Percentiles rank a stretch among this genome's conserved stretches.
Conservation (phyloP, 2,113 vertebrate genomes). For the Takifugu bimaculatus region DNA sequence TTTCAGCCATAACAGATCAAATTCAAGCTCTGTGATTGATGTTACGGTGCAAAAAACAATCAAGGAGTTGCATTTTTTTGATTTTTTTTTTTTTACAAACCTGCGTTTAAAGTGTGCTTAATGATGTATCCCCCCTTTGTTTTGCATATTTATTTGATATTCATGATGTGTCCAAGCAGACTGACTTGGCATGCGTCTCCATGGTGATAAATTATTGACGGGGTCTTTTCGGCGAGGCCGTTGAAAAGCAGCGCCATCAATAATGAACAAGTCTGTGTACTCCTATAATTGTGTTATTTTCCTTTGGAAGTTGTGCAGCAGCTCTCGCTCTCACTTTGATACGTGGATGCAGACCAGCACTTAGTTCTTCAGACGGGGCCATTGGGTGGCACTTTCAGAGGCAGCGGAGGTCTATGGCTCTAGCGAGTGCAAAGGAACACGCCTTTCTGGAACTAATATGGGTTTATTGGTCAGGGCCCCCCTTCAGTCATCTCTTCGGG, state of each 20-base stretch:
- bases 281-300: slow-evolving; percentile 73
- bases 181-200: slow-evolving; percentile 73
- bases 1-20: slow-evolving; percentile 45
- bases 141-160: slow-evolving; percentile 78
- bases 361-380: slow-evolving; percentile 45
- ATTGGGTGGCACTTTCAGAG: slow-evolving; percentile 45
- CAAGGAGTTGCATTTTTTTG: slow-evolving; percentile 33
- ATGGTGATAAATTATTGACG: slow-evolving; percentile 77
- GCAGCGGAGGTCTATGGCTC: slow-evolving; percentile 22
- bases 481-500: slow-evolving; percentile 26
- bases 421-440: slow-evolving; percentile 18
- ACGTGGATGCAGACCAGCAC: slow-evolving; percentile 36
- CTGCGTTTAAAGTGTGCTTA: slow-evolving; percentile 57
- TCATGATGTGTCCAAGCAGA: slow-evolving; percentile 74
- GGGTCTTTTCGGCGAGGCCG: slow-evolving; percentile 67
- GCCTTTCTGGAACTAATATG: background rate
- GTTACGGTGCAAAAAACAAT: slow-evolving; percentile 38
- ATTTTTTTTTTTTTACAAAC: slow-evolving; percentile 34
- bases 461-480: background rate
- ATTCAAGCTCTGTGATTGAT: slow-evolving; percentile 43
- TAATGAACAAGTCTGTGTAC: slow-evolving; percentile 72
- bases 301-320: slow-evolving; percentile 59
- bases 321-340: slow-evolving; percentile 44
- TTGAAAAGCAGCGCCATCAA: slow-evolving; percentile 76
- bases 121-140: slow-evolving; percentile 71